Base-by-base conservation (phyloP, 1,140 invertebrate genomes). In the Pseudomyrmex flavicornis region DNA sequence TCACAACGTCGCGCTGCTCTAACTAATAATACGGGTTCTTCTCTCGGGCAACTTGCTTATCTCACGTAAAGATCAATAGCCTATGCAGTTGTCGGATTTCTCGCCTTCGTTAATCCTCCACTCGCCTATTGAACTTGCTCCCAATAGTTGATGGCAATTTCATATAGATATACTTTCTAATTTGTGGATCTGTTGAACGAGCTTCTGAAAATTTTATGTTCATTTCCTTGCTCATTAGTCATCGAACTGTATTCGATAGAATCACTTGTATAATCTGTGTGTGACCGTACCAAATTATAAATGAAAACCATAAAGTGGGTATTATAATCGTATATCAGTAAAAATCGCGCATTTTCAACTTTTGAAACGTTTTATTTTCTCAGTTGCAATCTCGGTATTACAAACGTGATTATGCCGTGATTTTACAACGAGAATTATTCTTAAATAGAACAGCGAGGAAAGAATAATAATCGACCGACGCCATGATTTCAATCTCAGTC, bases 51-150 rank as follows among this genome's bases (percentile, higher is more conserved):
- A 61, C 82, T 59, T 66, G 52, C 62, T 83, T 76, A 59, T 66
- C 73, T 77, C 22, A 1, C 80, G 12, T 20, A 69, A 79, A 12
- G 65, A 59, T 79, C 76, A 44, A 80, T 80, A 59, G 22, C 66
- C 46, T 26, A 22, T 69, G 63, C 63, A 59, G 63, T 70, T 70
- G 59, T 79, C 59, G 15, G 15, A 46, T 10, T 69, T 79, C 22
- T 48, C 63, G 5, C 65, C 12, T 58, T 69, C 44, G 17, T 79
- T 79, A 26, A 59, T 80, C 66, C 20, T 35, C 48, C 35, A 52
- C n/a, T 35, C 35, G 52, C n/a, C 48, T 44, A 52, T 8, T 22
- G 35, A 66, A 52, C 20, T 15, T 26, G 44, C 73, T n/a, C 9
- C 12, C 5, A 13, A 63, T 46, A 17, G 54, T 17, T 10, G 7